Evolutionary conservation across 1,140 invertebrate genomes (phyloP).

Genomic region (Pantala flavescens): DNA sequence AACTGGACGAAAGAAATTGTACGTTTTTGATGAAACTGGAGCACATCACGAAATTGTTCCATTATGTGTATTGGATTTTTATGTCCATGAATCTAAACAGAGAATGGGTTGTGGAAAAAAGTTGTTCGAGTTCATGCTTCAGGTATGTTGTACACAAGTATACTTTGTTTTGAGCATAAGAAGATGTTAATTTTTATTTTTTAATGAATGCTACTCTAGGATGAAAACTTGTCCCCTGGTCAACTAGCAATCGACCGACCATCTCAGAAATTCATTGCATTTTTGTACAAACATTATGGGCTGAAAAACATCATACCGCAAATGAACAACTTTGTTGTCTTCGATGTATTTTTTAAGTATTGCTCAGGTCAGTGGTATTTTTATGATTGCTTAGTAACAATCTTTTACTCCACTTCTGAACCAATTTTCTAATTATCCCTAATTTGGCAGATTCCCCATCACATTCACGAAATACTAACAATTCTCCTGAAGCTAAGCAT

Average conservation of each 20-base stretch:
- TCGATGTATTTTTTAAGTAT: slow-evolving; percentile 61
- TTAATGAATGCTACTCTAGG: slow-evolving; percentile 38
- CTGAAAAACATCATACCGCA: slow-evolving; percentile 61
- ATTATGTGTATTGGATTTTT: slow-evolving; percentile 78
- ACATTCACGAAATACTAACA: neutral
- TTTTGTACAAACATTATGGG: slow-evolving; percentile 73
- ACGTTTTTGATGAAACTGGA: slow-evolving; percentile 62
- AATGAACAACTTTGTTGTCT: slow-evolving; percentile 82
- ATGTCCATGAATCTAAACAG: slow-evolving; percentile 67
- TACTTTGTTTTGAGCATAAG: neutral
- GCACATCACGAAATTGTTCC: slow-evolving; percentile 59
- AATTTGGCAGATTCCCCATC: slow-evolving; percentile 5
- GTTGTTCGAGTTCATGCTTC: slow-evolving; percentile 70
- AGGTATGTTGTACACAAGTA: slow-evolving; percentile 35
- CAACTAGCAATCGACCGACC: slow-evolving; percentile 83
- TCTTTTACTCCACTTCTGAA: neutral
- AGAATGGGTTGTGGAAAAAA: slow-evolving; percentile 62
- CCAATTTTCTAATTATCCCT: neutral
- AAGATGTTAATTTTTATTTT: too few relatives aligned
- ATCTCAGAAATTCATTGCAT: slow-evolving; percentile 73
- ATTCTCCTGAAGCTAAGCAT: slow-evolving; percentile 2
- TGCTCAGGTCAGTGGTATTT: neutral
- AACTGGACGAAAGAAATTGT: slow-evolving; percentile 73
- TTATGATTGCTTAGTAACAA: neutral
- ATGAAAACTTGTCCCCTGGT: slow-evolving; percentile 53